Conservation (phyloP, 2,113 vertebrate species). For the Pao palembangensis region DNA sequence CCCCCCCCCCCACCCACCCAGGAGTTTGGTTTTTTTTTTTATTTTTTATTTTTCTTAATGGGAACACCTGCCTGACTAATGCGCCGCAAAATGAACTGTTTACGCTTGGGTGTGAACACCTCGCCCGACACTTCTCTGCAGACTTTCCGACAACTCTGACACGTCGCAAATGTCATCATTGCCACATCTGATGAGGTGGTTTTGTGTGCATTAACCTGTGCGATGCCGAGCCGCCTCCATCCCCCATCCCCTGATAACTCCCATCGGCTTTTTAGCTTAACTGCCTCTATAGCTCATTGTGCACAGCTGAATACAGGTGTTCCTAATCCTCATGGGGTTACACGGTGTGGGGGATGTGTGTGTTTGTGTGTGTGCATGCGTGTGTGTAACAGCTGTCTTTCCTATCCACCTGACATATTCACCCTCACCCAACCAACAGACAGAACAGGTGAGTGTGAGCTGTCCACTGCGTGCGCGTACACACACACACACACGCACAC, state of each 20-base stretch:
- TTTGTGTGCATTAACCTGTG: slow-evolving; percentile 33
- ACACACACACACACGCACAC: slow-evolving; percentile 24
- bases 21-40: no score
- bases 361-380: slow-evolving; percentile 28
- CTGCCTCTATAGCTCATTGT: slow-evolving; percentile 69
- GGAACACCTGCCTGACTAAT: slow-evolving; percentile 68
- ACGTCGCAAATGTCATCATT: slow-evolving; percentile 39
- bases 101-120: slow-evolving; percentile 40
- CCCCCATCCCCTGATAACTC: slow-evolving; percentile 53
- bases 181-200: slow-evolving; percentile 30
- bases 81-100: slow-evolving; percentile 55
- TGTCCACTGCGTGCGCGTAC: slow-evolving; percentile 11
- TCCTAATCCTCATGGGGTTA: slow-evolving; percentile 65
- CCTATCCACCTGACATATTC: slow-evolving; percentile 52
- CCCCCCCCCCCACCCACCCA: slow-evolving; percentile 46
- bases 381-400: slow-evolving; percentile 69
- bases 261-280: slow-evolving; percentile 63
- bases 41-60: slow-evolving; percentile 62
- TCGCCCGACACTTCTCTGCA: slow-evolving; percentile 39
- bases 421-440: slow-evolving; percentile 33
- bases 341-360: slow-evolving; percentile 41
- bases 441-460: slow-evolving; percentile 62
- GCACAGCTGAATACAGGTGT: slow-evolving; percentile 73
- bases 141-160: slow-evolving; percentile 43
- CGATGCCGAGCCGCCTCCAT: slow-evolving; percentile 13